These are phyloP conservation scores for Reticulitermes lucifugus DNA, from an alignment of 2,888 invertebrate genomes.

Conservation along the genomic window DNA sequence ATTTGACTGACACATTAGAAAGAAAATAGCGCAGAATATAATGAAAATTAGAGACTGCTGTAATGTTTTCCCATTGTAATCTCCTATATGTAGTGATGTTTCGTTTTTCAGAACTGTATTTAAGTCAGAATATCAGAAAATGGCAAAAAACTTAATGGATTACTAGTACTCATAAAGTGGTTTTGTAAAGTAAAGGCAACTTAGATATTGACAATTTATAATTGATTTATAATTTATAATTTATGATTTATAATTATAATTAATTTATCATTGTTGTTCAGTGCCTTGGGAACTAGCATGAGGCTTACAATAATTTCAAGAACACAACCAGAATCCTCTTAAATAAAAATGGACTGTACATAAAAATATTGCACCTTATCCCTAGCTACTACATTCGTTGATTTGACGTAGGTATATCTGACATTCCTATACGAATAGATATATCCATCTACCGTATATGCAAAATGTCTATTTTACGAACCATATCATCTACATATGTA, in stretches of 20 bases:
- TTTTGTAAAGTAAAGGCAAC: background rate
- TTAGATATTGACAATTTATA: background rate
- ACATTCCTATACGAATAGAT: constrained; percentile 1
- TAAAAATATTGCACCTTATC: constrained; percentile 50
- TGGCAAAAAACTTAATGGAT: too few species aligned
- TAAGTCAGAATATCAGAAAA: too few species aligned
- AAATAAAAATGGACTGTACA: constrained; percentile 31
- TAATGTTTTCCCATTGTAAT: too few species aligned
- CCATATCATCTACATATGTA: constrained; percentile 27
- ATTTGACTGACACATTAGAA: too few species aligned
- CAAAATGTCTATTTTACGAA: background rate
- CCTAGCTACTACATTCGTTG: constrained; percentile 45
- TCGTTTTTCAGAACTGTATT: too few species aligned
- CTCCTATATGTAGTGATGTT: too few species aligned
- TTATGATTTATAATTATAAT: background rate
- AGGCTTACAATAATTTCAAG: background rate
- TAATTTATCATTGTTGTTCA: background rate
- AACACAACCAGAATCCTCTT: background rate
- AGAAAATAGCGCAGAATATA: too few species aligned
- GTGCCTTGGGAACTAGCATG: constrained; percentile 13
- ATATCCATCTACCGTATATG: background rate
- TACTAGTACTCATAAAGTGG: too few species aligned
- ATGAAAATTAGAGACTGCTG: too few species aligned
- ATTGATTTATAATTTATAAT: background rate
- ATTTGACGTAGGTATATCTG: background rate